Conservation (phyloP, 2,113 vertebrate genomes). For the Dipodomys ordii region DNA sequence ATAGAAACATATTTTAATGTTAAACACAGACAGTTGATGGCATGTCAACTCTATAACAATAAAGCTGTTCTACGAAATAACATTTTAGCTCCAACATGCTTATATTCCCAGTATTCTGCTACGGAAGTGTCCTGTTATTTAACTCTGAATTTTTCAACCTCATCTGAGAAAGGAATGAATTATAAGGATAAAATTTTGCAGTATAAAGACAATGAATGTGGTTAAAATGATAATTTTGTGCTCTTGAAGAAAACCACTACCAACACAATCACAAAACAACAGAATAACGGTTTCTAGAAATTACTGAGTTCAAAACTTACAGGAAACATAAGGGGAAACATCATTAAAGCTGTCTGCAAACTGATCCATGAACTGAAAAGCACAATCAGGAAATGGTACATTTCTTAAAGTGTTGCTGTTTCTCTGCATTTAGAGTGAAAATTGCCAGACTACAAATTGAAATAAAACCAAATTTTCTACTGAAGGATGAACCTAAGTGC, state of each 20-base stretch:
- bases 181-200: not conserved
- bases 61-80: not conserved
- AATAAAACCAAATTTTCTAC: constrained; percentile 8
- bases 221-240: constrained; percentile 33
- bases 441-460: constrained; percentile 48
- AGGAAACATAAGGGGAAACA: constrained; percentile 26
- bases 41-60: not conserved
- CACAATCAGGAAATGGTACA: constrained; percentile 50
- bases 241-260: not conserved
- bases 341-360: constrained; percentile 55
- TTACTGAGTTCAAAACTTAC: constrained; percentile 45
- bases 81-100: not conserved
- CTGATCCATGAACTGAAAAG: constrained; percentile 38
- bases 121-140: not conserved
- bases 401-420: constrained; percentile 54
- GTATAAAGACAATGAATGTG: not conserved
- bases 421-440: constrained; percentile 21
- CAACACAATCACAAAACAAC: not conserved
- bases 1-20: not conserved
- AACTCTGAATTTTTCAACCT: not conserved
- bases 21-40: not conserved
- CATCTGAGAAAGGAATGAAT: not conserved
- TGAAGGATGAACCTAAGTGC: not conserved
- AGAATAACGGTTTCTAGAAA: constrained; percentile 31
- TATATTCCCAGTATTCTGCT: not conserved